Percentiles rank a stretch among this genome's conserved stretches.
Evolutionary conservation across 2,888 invertebrate genomes (phyloP).

Genomic region (Macrophya alboannulata): DNA sequence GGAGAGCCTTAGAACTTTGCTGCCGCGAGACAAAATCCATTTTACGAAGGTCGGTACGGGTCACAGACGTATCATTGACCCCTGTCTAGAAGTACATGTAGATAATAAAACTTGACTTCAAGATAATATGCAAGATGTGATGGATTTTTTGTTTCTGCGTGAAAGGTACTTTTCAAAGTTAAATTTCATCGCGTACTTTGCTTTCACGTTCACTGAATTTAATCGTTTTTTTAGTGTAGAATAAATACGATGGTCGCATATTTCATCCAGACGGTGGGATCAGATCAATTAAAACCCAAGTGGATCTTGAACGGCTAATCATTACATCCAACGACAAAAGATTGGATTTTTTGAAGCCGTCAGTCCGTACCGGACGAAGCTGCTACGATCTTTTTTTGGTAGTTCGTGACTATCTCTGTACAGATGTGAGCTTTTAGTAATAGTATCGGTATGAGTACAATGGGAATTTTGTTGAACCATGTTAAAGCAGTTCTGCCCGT

Average conservation of each 20-base stretch:
- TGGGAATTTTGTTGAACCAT: background rate
- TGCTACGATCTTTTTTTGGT: background rate
- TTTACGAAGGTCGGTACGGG: conserved; percentile 22
- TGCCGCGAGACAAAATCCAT: conserved; percentile 17
- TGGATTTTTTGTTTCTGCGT: background rate
- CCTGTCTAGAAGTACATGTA: background rate
- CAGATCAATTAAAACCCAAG: background rate
- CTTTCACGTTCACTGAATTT: background rate
- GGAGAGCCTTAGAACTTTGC: background rate
- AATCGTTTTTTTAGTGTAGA: background rate
- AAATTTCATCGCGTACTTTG: background rate
- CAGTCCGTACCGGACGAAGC: background rate
- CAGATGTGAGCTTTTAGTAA: background rate
- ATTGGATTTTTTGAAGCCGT: background rate
- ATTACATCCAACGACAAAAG: background rate
- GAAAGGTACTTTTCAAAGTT: background rate
- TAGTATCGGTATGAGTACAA: background rate
- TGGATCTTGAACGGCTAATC: background rate
- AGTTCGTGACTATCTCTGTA: background rate
- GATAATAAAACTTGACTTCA: conserved; percentile 5
- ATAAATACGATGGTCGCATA: background rate
- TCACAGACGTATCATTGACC: conserved; percentile 25
- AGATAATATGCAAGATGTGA: background rate
- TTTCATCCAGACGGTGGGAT: background rate
- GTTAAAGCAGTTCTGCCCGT: background rate